Evolutionary conservation across 1,140 invertebrate species (phyloP).

Genomic region (Ectropis grisescens): DNA sequence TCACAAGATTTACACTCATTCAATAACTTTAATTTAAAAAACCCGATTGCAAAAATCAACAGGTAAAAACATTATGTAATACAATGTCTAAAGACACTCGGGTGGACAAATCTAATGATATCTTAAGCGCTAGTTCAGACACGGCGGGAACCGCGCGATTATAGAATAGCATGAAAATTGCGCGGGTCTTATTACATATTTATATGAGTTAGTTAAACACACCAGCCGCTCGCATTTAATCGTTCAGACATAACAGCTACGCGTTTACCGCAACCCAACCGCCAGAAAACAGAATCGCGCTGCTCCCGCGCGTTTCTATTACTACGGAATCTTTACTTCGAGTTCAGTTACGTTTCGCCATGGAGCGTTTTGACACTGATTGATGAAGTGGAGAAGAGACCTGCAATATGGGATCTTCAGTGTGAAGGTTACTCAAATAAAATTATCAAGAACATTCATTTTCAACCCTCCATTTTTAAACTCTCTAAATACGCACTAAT

Average conservation of each 20-base stretch:
- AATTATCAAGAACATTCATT: slow-evolving; percentile 16
- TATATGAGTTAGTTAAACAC: slow-evolving; percentile 4
- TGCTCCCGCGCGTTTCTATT: slow-evolving; percentile 19
- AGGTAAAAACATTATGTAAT: too few species aligned
- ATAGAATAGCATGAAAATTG: too few species aligned
- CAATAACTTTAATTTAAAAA: too few species aligned
- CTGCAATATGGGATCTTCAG: slow-evolving; percentile 23
- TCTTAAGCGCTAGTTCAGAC: background rate
- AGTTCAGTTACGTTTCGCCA: slow-evolving; percentile 12
- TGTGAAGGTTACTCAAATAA: slow-evolving; percentile 24
- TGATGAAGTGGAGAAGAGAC: slow-evolving; percentile 24
- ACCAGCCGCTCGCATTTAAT: too few species aligned
- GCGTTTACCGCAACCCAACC: slow-evolving; percentile 18
- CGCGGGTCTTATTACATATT: background rate
- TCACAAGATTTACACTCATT: too few species aligned
- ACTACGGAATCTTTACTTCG: slow-evolving; percentile 3
- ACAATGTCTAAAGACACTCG: too few species aligned
- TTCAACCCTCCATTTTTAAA: too few species aligned
- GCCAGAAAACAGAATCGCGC: slow-evolving; percentile 19
- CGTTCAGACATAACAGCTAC: slow-evolving; percentile 3
- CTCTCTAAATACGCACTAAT: too few species aligned
- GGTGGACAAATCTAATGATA: too few species aligned
- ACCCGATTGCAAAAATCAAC: too few species aligned
- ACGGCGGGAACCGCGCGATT: background rate
- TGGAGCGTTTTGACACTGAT: slow-evolving; percentile 21